Evolutionary conservation across 2,888 invertebrate genomes (phyloP).

Genomic region (Acanthopleura granulata): DNA sequence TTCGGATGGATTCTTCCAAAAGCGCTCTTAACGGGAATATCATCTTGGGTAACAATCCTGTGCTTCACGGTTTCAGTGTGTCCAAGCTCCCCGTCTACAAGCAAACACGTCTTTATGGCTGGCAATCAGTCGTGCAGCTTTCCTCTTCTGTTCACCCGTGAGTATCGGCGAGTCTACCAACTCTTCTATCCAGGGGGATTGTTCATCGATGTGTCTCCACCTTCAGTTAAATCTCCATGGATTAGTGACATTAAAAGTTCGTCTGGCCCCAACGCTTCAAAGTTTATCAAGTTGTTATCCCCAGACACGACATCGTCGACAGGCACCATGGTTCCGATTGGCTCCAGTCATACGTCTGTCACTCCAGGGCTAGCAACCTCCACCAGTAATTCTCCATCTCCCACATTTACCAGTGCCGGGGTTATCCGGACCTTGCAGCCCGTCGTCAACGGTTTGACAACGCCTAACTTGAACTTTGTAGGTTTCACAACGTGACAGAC

Average conservation of each 20-base stretch:
- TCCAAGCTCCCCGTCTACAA: not conserved
- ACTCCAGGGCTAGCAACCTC: not conserved
- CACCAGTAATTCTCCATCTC: not conserved
- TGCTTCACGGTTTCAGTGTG: not conserved
- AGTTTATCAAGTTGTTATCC: not conserved
- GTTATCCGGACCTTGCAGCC: not conserved
- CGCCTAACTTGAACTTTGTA: not conserved
- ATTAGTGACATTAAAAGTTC: not conserved
- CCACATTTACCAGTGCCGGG: not conserved
- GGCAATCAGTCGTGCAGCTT: not conserved
- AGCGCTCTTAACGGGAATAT: conserved; percentile 1
- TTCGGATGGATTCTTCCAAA: conserved; percentile 15
- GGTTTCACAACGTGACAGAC: not conserved
- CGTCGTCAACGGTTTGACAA: not conserved
- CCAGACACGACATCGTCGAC: not conserved
- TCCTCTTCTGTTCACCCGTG: not conserved
- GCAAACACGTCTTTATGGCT: conserved; percentile 7
- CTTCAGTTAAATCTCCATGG: not conserved
- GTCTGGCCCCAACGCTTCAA: not conserved
- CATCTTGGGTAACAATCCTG: conserved; percentile 7
- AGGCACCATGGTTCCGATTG: not conserved
- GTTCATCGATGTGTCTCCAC: not conserved
- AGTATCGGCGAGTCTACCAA: not conserved
- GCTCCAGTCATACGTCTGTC: not conserved
- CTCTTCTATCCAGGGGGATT: not conserved